Evolutionary conservation across 1,140 invertebrate species (phyloP), one percentile per base, ranked within the genome.

Genomic region (Leptinotarsa texana): DNA sequence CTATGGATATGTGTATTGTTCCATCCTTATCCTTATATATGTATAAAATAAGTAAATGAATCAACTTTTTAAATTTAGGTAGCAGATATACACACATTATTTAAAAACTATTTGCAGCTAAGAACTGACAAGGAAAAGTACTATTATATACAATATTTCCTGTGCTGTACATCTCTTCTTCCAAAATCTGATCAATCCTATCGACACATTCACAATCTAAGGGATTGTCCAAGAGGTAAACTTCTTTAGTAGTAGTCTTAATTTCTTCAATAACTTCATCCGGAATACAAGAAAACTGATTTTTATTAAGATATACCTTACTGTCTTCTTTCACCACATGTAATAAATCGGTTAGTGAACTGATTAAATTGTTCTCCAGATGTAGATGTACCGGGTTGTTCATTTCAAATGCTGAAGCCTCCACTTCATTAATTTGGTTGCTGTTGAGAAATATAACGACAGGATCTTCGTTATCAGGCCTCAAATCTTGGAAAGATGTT

Each of bases 181-280:
- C 51, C 22, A 73, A 70, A 13, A 62, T 21, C 13, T 73, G 42
- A 24, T 75, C 72, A 8, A 75, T 71, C 5, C 62, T 72, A 15
- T 76, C 63, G 13, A 79, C 13, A 72, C 78, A 81, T 18, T 70
- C 33, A 77, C 79, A 80, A 57, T 65, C 33, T 2, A 80, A 24
- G 3, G 79, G 79, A 74, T 80, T 80, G 13, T 76, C 73, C 17
- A 63, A 67, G 0, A 75, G 15, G 24, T 76, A 63, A 15, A 79
- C 13, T 6, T 62, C 27, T 27, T 77, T 76, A 3, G 63, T 17
- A 3, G 49, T 70, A 15, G 42, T 69, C 42, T 74, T 73, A 2
- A 79, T 68, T 17, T 51, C 18, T 42, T 77, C 66, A 15, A 75
- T 24, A 13, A 77, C 72, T 67, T 77, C 76, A 51, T 77, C 76